phyloP scores from a whole-genome alignment of 2,113 vertebrate species.

The Cavia aperea region DNA sequence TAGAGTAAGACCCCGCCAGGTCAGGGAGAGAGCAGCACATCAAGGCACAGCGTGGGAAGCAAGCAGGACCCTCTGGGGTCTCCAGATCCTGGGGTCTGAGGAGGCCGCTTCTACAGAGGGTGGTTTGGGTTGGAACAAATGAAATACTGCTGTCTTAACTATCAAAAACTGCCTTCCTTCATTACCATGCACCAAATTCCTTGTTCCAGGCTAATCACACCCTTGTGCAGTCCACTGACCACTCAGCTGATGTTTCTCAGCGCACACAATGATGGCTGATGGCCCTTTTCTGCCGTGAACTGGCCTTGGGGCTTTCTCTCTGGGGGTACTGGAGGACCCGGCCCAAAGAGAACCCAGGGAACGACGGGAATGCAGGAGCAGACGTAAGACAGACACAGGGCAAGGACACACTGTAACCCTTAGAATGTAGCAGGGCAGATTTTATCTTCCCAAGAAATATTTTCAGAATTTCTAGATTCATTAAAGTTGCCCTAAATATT shows the following conservation, averaged over 20 bases:
- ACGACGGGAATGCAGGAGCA: neutral
- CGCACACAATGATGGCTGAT: neutral
- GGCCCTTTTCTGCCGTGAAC: neutral
- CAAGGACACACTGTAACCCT: neutral
- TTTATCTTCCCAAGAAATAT: neutral
- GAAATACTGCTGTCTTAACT: neutral
- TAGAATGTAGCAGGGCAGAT: neutral
- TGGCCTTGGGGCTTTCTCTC: neutral
- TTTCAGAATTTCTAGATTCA: slow-evolving; percentile 9
- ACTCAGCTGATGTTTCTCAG: neutral
- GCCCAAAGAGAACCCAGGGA: neutral
- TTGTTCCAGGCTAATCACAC: neutral
- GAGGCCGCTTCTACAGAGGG: neutral
- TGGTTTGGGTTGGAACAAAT: neutral
- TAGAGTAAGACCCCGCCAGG: neutral
- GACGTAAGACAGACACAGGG: neutral
- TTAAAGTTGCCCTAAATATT: neutral
- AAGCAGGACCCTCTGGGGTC: neutral
- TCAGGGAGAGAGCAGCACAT: neutral
- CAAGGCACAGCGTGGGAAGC: neutral
- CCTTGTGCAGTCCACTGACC: neutral
- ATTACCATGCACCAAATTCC: neutral
- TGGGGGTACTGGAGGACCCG: too few relatives aligned
- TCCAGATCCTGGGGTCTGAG: neutral
- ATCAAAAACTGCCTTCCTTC: neutral